Evolutionary conservation across 1,140 invertebrate genomes (phyloP).

Genomic region (Solen grandis): DNA sequence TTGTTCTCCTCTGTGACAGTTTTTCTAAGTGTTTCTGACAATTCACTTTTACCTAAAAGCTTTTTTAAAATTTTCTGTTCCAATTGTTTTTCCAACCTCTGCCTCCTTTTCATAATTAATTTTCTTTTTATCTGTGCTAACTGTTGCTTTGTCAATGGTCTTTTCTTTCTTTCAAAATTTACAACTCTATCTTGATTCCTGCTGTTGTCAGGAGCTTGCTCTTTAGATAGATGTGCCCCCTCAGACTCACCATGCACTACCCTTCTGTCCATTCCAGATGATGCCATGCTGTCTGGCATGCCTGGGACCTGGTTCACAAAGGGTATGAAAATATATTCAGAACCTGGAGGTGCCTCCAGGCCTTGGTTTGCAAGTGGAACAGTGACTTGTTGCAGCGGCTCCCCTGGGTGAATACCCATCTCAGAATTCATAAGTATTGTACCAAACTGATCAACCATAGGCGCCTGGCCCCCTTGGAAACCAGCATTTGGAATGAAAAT

Average conservation of each 20-base stretch:
- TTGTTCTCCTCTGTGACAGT: too few species aligned
- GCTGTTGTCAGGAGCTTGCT: too few species aligned
- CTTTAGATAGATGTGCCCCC: too few species aligned
- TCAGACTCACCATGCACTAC: too few species aligned
- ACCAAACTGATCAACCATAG: slow-evolving; percentile 46
- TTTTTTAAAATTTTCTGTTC: slow-evolving; percentile 41
- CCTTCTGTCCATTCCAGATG: too few species aligned
- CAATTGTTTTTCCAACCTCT: slow-evolving; percentile 37
- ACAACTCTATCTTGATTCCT: too few species aligned
- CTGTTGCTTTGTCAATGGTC: slow-evolving; percentile 15
- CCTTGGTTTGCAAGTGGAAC: not conserved
- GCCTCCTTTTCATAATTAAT: slow-evolving; percentile 23
- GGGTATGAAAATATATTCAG: slow-evolving; percentile 43
- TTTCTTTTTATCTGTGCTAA: slow-evolving; percentile 3
- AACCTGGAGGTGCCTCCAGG: not conserved
- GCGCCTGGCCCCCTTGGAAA: not conserved
- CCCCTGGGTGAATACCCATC: slow-evolving; percentile 1
- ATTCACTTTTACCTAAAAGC: too few species aligned
- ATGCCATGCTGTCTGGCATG: too few species aligned
- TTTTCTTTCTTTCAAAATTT: not conserved
- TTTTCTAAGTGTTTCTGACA: too few species aligned
- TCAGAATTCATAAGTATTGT: slow-evolving; percentile 14
- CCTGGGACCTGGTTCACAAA: too few species aligned
- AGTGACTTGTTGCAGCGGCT: not conserved
- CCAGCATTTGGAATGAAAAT: slow-evolving; percentile 39